Evolutionary conservation across 2,888 invertebrate genomes (phyloP).

Genomic region (Amphipoea oculea): DNA sequence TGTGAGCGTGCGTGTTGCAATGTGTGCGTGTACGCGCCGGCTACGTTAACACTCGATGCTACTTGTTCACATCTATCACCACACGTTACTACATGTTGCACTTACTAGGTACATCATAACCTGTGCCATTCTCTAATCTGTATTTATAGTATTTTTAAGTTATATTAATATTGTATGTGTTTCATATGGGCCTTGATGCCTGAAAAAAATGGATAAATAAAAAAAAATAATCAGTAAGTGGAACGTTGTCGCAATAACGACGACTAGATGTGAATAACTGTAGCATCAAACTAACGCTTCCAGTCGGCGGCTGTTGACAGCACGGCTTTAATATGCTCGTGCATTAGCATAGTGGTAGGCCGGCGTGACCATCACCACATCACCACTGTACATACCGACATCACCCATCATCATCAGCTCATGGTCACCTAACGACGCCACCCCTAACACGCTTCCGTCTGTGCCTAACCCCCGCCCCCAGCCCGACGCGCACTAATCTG

Average conservation of each 20-base stretch:
- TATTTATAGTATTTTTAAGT: too few relatives aligned
- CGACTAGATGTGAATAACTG: slow-evolving; percentile 72
- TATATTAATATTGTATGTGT: too few relatives aligned
- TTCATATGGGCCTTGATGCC: too few relatives aligned
- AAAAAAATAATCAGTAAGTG: slow-evolving; percentile 22
- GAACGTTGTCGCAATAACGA: slow-evolving; percentile 50
- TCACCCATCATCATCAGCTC: slow-evolving; percentile 73
- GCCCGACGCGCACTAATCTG: slow-evolving; percentile 59
- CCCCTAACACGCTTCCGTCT: slow-evolving; percentile 82
- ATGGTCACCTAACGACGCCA: slow-evolving; percentile 72
- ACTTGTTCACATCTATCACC: slow-evolving; percentile 75
- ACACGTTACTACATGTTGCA: slow-evolving; percentile 30
- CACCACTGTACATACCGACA: slow-evolving; percentile 73
- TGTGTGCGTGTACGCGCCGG: slow-evolving; percentile 82
- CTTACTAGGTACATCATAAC: slow-evolving; percentile 35
- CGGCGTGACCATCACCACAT: slow-evolving; percentile 60
- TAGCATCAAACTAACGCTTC: slow-evolving; percentile 84
- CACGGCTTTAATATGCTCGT: slow-evolving; percentile 82
- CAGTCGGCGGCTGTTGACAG: slow-evolving; percentile 79
- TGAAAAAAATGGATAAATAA: too few relatives aligned
- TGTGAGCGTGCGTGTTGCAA: slow-evolving; percentile 87
- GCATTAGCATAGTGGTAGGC: slow-evolving; percentile 67
- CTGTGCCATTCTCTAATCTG: slow-evolving; percentile 26
- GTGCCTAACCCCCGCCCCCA: slow-evolving; percentile 57
- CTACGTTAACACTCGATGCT: slow-evolving; percentile 69